Conservation (phyloP, 1,140 invertebrate genomes). For the Streblospio benedicti region DNA sequence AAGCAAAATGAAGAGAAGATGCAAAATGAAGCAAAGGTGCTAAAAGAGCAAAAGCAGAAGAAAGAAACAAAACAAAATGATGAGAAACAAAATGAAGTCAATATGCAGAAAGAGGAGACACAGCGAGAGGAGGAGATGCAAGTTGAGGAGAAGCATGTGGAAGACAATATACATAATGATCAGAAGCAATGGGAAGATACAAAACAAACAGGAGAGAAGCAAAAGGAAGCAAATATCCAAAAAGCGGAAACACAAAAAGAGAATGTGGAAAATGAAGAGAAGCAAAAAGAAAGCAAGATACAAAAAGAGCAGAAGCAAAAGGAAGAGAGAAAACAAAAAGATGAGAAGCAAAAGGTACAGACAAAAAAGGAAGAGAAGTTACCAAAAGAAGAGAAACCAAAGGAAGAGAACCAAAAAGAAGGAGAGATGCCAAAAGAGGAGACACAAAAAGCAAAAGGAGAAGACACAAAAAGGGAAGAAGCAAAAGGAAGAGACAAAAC, state of each 20-base stretch:
- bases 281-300: background rate
- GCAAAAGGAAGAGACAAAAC: too few relatives aligned
- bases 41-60: background rate
- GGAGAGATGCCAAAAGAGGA: background rate
- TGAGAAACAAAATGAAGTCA: background rate
- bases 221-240: background rate
- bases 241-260: slow-evolving; percentile 1
- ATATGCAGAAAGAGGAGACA: background rate
- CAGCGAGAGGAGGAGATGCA: background rate
- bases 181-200: background rate
- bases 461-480: background rate
- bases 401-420: background rate
- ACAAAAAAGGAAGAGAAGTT: background rate
- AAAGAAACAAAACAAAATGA: background rate
- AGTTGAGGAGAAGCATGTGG: background rate
- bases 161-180: background rate
- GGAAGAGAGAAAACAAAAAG: background rate
- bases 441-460: background rate
- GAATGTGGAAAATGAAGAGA: background rate
- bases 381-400: background rate
- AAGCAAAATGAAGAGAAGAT: background rate
- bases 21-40: background rate
- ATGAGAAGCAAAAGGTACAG: background rate
- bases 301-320: background rate
- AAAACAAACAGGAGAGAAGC: background rate